These are phyloP conservation scores for Torymus aiolomorphi DNA, from an alignment of 2,888 invertebrate species.

Conservation along the genomic window DNA sequence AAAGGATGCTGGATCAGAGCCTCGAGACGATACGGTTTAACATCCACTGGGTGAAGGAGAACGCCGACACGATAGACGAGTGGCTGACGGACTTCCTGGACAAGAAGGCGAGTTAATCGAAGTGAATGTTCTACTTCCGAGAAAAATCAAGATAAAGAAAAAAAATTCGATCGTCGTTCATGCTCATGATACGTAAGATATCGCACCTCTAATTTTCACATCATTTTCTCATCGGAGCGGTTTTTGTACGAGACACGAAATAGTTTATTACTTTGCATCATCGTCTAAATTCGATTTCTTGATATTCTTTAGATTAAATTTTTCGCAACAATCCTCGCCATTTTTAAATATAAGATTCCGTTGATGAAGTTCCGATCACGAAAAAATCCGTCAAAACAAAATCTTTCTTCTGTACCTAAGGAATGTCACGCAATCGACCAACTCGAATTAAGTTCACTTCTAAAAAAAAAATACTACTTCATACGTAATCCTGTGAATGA, in stretches of 20 bases:
- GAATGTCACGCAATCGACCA: conserved; percentile 24
- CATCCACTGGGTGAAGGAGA: conserved; percentile 85
- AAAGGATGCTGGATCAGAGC: conserved; percentile 83
- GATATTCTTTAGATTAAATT: conserved; percentile 11
- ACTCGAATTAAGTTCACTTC: conserved; percentile 27
- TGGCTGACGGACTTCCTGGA: conserved; percentile 77
- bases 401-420: not conserved
- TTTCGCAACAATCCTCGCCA: not conserved
- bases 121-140: conserved; percentile 23
- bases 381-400: not conserved
- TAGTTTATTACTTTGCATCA: not conserved
- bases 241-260: conserved; percentile 15
- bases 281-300: conserved; percentile 11
- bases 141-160: conserved; percentile 12
- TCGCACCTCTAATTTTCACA: conserved; percentile 5
- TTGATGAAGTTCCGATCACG: not conserved
- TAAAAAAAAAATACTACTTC: conserved; percentile 23
- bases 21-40: conserved; percentile 88
- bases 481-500: conserved; percentile 35
- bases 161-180: conserved; percentile 3
- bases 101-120: conserved; percentile 58
- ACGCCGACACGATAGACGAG: conserved; percentile 77
- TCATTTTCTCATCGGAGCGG: conserved; percentile 13
- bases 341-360: conserved; percentile 6
- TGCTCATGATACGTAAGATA: conserved; percentile 25